Base-by-base conservation (phyloP, 2,888 invertebrate species). In the Elmis aenea region DNA sequence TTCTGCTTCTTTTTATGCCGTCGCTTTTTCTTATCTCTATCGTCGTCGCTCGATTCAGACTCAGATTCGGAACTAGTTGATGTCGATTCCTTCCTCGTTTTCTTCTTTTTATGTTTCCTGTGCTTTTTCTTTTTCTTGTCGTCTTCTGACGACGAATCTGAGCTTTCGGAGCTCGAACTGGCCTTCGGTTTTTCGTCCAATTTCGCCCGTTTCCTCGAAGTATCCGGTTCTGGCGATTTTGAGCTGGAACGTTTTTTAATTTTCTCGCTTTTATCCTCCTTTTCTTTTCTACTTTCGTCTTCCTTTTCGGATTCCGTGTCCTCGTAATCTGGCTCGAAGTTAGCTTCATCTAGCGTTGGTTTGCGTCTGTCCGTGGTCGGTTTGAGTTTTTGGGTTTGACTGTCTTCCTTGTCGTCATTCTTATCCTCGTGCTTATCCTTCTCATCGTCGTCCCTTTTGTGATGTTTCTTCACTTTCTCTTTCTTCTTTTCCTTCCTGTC, bases 271-370 rank as follows among this genome's bases (percentile, higher is more conserved):
- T 49, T 45, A 10, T 77, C 53, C 74, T 75, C 40, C 72, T 66
- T 73, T 62, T 54, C 52, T 13, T 65, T 64, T 4, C 52, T 46
- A 2, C 56, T 53, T 8, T 48, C 52, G 18, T 51, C 53, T 18
- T 77, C 76, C 8, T 73, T 75, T 42, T 81, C 81, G 2, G 70
- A 68, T 50, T 83, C 82, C 11, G 71, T 74, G 40, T 83, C 82
- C 47, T 84, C 84, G 61, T 85, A 84, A 58, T 85, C 84, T 0
- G 83, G 84, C 54, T 81, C 84, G 57, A 84, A 84, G 55, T 73
- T 80, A 0, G 83, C 76, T 64, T 85, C 85, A 51, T 85, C 83
- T 23, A 84, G 64, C 3, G 77, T 76, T 5, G 81, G 76, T 53
- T 83, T 81, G 50, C 83, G 80, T 45, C 79, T 52, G 42, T 59